These are phyloP conservation scores for Daktulosphaira vitifoliae DNA, from an alignment of 1,140 invertebrate genomes.

Conservation along the genomic window DNA sequence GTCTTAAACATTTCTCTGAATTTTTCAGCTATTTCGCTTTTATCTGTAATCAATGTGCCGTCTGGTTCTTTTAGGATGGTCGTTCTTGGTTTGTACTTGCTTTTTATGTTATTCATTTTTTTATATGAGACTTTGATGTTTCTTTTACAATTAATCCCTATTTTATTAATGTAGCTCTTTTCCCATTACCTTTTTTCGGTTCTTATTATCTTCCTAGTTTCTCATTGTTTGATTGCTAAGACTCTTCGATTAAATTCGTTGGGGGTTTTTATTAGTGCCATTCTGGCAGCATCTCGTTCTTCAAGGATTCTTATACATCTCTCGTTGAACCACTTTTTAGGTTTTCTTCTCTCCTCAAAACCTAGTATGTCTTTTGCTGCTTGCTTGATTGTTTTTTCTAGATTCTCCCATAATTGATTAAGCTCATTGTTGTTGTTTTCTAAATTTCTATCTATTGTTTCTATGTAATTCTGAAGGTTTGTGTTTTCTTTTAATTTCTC, in stretches of 20 bases:
- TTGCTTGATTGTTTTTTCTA: conserved; percentile 9
- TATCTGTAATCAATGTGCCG: conserved; percentile 6
- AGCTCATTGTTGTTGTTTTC: not conserved
- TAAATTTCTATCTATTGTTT: conserved; percentile 5
- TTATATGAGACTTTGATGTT: not conserved
- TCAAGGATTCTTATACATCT: conserved; percentile 28
- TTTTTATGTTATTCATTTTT: not conserved
- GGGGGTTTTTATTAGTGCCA: conserved; percentile 10
- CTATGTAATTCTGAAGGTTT: not conserved
- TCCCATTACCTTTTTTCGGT: not conserved
- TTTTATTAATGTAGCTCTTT: conserved; percentile 1
- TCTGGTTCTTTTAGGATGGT: not conserved
- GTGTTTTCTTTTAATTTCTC: not conserved
- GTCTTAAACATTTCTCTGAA: conserved; percentile 7
- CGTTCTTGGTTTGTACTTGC: not conserved
- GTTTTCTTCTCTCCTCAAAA: conserved; percentile 9
- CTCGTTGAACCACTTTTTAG: conserved; percentile 35
- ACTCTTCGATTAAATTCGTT: not conserved
- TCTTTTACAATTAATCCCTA: not conserved
- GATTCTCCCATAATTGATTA: not conserved
- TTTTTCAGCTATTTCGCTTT: conserved; percentile 3
- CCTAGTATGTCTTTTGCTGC: conserved; percentile 1
- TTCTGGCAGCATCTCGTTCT: conserved; percentile 20
- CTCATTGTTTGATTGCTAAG: not conserved
- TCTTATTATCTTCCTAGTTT: no score